phyloP scores from a whole-genome alignment of 2,113 vertebrate species.

The Leptodactylus fuscus region DNA sequence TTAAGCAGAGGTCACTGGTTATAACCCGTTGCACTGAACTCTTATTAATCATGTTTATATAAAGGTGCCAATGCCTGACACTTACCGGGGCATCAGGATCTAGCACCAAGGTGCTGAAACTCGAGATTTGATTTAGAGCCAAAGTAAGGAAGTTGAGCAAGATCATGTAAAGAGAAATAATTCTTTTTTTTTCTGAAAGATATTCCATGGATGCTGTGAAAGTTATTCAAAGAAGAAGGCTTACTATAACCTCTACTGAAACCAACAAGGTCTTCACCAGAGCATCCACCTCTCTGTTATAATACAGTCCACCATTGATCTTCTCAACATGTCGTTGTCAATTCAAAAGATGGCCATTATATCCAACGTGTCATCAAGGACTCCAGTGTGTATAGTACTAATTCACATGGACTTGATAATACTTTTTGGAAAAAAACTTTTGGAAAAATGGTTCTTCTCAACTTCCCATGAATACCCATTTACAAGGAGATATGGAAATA shows the following conservation, averaged over 20 bases:
- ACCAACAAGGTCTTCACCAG: too few relatives aligned
- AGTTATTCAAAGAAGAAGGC: neutral
- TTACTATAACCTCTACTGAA: neutral
- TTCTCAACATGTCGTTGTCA: neutral
- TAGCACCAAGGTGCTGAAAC: neutral
- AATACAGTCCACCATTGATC: neutral
- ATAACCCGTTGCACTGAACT: slow-evolving; percentile 21
- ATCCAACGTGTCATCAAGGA: too few relatives aligned
- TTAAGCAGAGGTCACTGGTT: slow-evolving; percentile 32
- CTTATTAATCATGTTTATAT: slow-evolving; percentile 27
- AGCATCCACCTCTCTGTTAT: neutral
- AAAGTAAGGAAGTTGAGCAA: neutral
- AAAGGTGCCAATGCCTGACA: neutral
- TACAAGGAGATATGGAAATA: too few relatives aligned
- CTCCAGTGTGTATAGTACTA: too few relatives aligned
- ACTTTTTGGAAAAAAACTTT: neutral
- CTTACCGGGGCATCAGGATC: neutral
- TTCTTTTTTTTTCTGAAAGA: neutral
- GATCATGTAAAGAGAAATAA: neutral
- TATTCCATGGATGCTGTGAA: neutral
- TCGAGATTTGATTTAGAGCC: neutral
- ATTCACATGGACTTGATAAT: too few relatives aligned
- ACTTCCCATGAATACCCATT: too few relatives aligned
- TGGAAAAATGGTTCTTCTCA: neutral
- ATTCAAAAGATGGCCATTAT: neutral